Evolutionary conservation across 2,888 invertebrate genomes (phyloP).

Genomic region (Baronia brevicornis): DNA sequence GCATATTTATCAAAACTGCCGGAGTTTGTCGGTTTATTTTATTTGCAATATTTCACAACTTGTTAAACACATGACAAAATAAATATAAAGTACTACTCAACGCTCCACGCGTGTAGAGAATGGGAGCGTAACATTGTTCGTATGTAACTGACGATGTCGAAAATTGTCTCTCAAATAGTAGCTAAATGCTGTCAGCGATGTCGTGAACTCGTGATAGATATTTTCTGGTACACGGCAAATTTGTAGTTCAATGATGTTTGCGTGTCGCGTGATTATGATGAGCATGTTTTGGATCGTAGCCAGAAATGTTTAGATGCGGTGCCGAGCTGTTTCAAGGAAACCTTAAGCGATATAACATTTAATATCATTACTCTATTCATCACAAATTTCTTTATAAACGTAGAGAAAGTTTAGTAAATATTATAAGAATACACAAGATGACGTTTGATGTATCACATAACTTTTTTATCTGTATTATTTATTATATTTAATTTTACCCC

Average conservation of each 20-base stretch:
- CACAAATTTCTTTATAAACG: no score
- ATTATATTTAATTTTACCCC: no score
- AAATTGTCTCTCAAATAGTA: constrained; percentile 27
- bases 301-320: constrained; percentile 42
- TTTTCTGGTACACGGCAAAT: constrained; percentile 42
- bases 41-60: constrained; percentile 39
- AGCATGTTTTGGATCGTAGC: constrained; percentile 47
- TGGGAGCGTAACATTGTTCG: constrained; percentile 4
- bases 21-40: constrained; percentile 38
- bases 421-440: no score
- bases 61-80: constrained; percentile 29
- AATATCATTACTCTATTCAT: constrained; percentile 19
- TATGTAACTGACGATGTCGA: constrained; percentile 25
- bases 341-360: constrained; percentile 3
- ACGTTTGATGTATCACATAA: no score
- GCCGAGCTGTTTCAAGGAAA: constrained; percentile 31
- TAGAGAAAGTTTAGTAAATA: no score
- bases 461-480: no score
- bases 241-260: constrained; percentile 54
- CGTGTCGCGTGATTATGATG: constrained; percentile 52
- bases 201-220: constrained; percentile 26
- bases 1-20: constrained; percentile 58
- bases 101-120: constrained; percentile 19
- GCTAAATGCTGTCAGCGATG: constrained; percentile 24
- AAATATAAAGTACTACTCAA: constrained; percentile 20